A percentile compares a stretch with the other conserved stretches of the same genome.
Evolutionary conservation across 2,113 vertebrate genomes (phyloP).

Genomic region (Rutilus rutilus): DNA sequence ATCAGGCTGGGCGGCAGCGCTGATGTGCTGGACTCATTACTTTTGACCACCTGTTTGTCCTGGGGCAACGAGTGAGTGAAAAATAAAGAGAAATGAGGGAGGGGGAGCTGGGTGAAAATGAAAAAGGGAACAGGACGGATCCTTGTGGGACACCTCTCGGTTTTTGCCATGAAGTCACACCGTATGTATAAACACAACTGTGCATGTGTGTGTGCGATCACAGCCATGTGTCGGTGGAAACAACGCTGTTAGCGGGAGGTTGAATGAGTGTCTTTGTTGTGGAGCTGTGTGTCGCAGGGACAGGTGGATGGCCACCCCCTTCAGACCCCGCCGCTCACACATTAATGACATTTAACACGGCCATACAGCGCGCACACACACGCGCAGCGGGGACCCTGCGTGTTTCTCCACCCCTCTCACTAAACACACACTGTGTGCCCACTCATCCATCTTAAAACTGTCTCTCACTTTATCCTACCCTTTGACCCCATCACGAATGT

Average conservation of each 20-base stretch:
- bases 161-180: conserved; percentile 41
- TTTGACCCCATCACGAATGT: conserved; percentile 24
- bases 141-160: conserved; percentile 48
- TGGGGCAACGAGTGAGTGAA: conserved; percentile 58
- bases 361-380: conserved; percentile 40
- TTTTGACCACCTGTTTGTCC: conserved; percentile 80
- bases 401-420: conserved; percentile 43
- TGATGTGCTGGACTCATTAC: conserved; percentile 78
- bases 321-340: conserved; percentile 39
- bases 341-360: conserved; percentile 44
- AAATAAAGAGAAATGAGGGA: conserved; percentile 7
- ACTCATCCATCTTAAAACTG: conserved; percentile 50
- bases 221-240: conserved; percentile 54
- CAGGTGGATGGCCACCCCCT: conserved; percentile 20
- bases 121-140: conserved; percentile 24
- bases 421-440: conserved; percentile 24
- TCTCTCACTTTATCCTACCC: conserved; percentile 37
- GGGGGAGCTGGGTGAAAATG: conserved; percentile 33
- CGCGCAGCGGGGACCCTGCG: conserved; percentile 14
- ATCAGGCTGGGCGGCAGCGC: conserved; percentile 63
- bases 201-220: conserved; percentile 58
- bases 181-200: conserved; percentile 36
- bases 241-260: conserved; percentile 60
- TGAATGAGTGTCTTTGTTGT: conserved; percentile 59
- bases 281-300: conserved; percentile 40